Percentiles rank a stretch among this genome's conserved stretches.
Conservation (phyloP, 2,888 invertebrate genomes). For the Sclerodermus sp. region DNA sequence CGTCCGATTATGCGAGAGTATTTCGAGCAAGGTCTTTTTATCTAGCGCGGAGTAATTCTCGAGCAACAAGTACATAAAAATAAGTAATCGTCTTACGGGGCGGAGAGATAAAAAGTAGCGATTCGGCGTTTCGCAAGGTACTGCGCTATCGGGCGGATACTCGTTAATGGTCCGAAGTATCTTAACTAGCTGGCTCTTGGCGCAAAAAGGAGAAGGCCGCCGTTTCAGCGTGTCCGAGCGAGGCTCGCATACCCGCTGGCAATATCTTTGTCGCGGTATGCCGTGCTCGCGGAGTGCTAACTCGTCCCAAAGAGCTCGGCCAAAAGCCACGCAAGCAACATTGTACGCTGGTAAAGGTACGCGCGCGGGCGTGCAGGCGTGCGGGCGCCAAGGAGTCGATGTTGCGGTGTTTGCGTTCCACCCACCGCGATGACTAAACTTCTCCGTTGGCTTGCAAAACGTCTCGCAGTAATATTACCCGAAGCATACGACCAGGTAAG, state of each 20-base stretch:
- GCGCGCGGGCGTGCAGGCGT: too few species aligned
- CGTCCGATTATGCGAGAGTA: too few species aligned
- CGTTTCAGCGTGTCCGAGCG: too few species aligned
- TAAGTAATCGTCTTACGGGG: too few species aligned
- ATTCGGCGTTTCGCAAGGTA: too few species aligned
- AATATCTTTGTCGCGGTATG: constrained; percentile 29
- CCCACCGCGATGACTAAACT: constrained; percentile 32
- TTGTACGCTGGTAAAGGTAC: too few species aligned
- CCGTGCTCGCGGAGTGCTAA: constrained; percentile 1
- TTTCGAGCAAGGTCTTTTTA: too few species aligned
- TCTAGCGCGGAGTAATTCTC: too few species aligned
- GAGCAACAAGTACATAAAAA: too few species aligned
- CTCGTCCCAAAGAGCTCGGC: too few species aligned
- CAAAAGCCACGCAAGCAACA: too few species aligned
- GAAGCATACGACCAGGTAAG: constrained; percentile 38
- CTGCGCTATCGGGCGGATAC: constrained; percentile 4
- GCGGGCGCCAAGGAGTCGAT: background rate
- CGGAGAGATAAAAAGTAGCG: too few species aligned
- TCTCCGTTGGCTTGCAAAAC: constrained; percentile 33
- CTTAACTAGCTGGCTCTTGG: constrained; percentile 1
- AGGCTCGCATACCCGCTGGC: constrained; percentile 21
- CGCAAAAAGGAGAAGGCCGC: background rate
- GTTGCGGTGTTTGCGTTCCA: constrained; percentile 17
- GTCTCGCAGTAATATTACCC: constrained; percentile 43
- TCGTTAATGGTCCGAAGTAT: constrained; percentile 23